phyloP scores from a whole-genome alignment of 2,888 invertebrate species.

The Pheosia tremula region DNA sequence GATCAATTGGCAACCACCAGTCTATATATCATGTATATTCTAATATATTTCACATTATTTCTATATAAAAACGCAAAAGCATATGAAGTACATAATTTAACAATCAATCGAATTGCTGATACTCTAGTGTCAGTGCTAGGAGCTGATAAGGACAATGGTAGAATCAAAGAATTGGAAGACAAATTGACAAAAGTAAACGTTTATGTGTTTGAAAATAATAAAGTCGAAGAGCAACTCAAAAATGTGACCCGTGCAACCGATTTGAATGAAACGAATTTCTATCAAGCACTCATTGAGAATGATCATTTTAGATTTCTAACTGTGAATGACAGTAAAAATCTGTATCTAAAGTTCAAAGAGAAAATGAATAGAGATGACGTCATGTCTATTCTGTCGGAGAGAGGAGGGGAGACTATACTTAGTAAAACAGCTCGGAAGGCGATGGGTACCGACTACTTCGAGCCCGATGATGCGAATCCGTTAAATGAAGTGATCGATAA shows the following conservation, averaged over 20 bases:
- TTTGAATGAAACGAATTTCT: slow-evolving; percentile 66
- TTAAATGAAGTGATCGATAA: slow-evolving; percentile 63
- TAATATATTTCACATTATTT: slow-evolving; percentile 19
- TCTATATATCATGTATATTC: slow-evolving; percentile 24
- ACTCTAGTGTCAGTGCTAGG: slow-evolving; percentile 17
- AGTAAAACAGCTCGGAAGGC: slow-evolving; percentile 57
- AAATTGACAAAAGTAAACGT: slow-evolving; percentile 57
- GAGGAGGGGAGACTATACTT: slow-evolving; percentile 36
- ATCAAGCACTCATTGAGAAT: slow-evolving; percentile 56
- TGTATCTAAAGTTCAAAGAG: slow-evolving; percentile 69
- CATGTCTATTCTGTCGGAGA: slow-evolving; percentile 52
- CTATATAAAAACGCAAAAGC: slow-evolving; percentile 10
- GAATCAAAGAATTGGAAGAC: slow-evolving; percentile 56
- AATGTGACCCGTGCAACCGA: slow-evolving; percentile 51
- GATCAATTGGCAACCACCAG: slow-evolving; percentile 21
- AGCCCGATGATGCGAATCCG: slow-evolving; percentile 35
- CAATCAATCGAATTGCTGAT: slow-evolving; percentile 23
- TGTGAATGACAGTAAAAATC: slow-evolving; percentile 51
- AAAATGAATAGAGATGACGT: slow-evolving; percentile 74
- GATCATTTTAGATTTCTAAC: slow-evolving; percentile 55
- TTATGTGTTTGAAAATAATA: slow-evolving; percentile 57
- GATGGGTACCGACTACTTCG: slow-evolving; percentile 40
- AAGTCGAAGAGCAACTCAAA: slow-evolving; percentile 45
- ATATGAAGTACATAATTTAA: slow-evolving; percentile 17
- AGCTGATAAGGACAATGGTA: slow-evolving; percentile 27